Evolutionary conservation across 2,797 vertebrate species (phyloP).

Genomic region (Linurgus olivaceus): DNA sequence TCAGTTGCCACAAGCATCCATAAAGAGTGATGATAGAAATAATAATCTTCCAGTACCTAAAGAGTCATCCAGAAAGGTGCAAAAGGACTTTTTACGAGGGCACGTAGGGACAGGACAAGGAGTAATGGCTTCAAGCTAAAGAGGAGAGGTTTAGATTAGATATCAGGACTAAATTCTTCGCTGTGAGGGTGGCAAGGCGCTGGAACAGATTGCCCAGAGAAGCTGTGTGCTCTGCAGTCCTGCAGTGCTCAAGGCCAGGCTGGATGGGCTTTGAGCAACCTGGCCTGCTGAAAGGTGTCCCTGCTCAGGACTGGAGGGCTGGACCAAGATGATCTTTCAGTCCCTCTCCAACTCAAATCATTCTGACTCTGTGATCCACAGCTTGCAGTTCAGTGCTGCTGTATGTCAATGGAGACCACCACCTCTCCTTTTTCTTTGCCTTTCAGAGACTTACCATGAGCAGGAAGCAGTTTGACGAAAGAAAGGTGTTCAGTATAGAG

Average conservation of each 20-base stretch:
- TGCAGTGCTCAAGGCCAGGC: background rate
- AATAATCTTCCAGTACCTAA: background rate
- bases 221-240: rapidly evolving
- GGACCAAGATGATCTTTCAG: background rate
- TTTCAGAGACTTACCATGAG: background rate
- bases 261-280: background rate
- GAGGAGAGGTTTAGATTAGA: background rate
- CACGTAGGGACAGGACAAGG: background rate
- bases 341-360: background rate
- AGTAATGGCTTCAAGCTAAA: background rate
- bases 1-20: background rate
- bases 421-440: background rate
- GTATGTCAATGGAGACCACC: background rate
- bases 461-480: background rate
- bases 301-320: background rate
- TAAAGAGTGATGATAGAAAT: background rate
- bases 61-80: background rate
- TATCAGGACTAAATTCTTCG: background rate
- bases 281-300: background rate
- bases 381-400: background rate
- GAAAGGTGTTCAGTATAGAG: background rate
- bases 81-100: background rate
- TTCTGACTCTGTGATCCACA: background rate
- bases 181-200: background rate
- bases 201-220: background rate